These are phyloP conservation scores for Bombus turneri DNA, from an alignment of 1,140 invertebrate genomes.

Conservation along the genomic window DNA sequence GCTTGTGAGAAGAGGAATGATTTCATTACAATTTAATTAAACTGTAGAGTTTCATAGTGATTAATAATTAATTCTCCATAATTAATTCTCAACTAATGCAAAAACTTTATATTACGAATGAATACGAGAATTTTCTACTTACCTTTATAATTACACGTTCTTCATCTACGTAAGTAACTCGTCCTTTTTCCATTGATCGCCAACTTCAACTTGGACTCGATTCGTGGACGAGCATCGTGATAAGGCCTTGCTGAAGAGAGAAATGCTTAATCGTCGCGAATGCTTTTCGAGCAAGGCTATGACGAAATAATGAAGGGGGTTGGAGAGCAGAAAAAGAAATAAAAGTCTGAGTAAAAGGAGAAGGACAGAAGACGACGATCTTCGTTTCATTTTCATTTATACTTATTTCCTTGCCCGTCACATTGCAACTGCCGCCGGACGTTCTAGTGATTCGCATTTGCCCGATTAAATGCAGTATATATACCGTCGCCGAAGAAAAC, in stretches of 20 bases:
- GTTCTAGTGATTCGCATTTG: constrained; percentile 17
- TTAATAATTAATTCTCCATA: too few species aligned
- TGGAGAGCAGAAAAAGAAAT: constrained; percentile 24
- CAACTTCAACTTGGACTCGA: not conserved
- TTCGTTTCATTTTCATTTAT: constrained; percentile 44
- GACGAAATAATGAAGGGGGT: not conserved
- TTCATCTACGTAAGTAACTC: too few species aligned
- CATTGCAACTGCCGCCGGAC: not conserved
- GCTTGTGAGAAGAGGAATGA: too few species aligned
- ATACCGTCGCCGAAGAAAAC: constrained; percentile 10
- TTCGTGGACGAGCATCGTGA: not conserved
- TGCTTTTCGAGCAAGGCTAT: not conserved
- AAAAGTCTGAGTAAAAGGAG: not conserved
- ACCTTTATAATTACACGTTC: too few species aligned
- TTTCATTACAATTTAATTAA: too few species aligned
- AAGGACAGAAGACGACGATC: too few species aligned
- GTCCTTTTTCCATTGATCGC: too few species aligned
- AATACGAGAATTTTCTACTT: too few species aligned
- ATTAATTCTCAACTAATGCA: too few species aligned
- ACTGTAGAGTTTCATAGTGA: too few species aligned
- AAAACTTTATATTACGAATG: too few species aligned
- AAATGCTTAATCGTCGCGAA: constrained; percentile 7
- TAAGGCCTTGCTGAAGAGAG: not conserved
- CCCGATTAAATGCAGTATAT: constrained; percentile 25
- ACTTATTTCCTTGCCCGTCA: constrained; percentile 32